Evolutionary conservation across 2,888 invertebrate species (phyloP).

Genomic region (Rhagonycha lutea): DNA sequence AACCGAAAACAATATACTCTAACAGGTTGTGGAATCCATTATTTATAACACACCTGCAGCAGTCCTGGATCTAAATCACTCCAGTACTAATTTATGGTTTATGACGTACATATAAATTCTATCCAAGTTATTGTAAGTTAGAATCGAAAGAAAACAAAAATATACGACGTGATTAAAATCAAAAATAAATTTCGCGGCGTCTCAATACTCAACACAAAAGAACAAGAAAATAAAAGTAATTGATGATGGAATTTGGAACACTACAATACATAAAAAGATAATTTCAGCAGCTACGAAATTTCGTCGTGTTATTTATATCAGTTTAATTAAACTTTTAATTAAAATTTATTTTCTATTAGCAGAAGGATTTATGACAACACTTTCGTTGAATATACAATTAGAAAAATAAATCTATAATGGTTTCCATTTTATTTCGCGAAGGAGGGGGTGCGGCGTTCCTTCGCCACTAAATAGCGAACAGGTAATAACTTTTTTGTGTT

Average conservation of each 20-base stretch:
- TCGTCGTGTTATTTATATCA: conserved; percentile 6
- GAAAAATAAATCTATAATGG: not conserved
- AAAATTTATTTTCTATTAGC: not conserved
- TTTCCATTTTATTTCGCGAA: not conserved
- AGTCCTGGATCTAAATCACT: conserved; percentile 26
- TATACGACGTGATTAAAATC: conserved; percentile 19
- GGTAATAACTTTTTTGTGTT: not conserved
- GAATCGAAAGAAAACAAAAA: conserved; percentile 19
- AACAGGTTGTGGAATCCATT: conserved; percentile 29
- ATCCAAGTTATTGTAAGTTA: not conserved
- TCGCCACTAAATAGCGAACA: not conserved
- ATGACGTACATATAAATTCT: conserved; percentile 26
- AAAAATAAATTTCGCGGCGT: conserved; percentile 3
- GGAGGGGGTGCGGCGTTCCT: not conserved
- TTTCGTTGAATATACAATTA: not conserved
- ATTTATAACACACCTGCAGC: conserved; percentile 26
- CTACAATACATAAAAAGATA: conserved; percentile 11
- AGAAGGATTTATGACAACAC: not conserved
- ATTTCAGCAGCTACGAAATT: conserved; percentile 1
- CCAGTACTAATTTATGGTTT: conserved; percentile 25
- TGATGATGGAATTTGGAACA: conserved; percentile 4
- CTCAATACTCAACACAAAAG: conserved; percentile 4
- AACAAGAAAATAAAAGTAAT: conserved; percentile 13
- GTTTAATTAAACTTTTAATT: conserved; percentile 8
- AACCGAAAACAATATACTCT: conserved; percentile 27